Evolutionary conservation across 2,888 invertebrate species (phyloP).

Genomic region (Dicyrtomina minuta): DNA sequence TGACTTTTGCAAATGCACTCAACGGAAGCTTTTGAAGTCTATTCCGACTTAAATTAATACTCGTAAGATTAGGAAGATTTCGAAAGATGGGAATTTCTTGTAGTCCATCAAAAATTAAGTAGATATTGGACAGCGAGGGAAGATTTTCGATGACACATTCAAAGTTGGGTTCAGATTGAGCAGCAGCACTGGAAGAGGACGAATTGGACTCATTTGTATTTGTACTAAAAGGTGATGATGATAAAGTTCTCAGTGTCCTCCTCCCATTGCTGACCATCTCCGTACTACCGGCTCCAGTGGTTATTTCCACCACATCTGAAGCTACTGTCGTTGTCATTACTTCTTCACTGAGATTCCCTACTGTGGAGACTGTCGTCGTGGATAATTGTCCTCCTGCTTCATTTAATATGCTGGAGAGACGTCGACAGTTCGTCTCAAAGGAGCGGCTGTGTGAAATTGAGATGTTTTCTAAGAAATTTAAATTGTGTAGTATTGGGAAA

Average conservation of each 20-base stretch:
- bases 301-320: neutral
- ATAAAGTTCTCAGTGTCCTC: neutral
- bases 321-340: neutral
- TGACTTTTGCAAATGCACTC: constrained; percentile 44
- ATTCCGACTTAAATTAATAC: constrained; percentile 41
- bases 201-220: neutral
- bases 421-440: neutral
- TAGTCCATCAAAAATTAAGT: constrained; percentile 44
- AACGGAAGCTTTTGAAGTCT: constrained; percentile 41
- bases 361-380: neutral
- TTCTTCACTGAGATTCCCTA: neutral
- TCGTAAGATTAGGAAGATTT: constrained; percentile 44
- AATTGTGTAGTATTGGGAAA: constrained; percentile 42
- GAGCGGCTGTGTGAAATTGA: constrained; percentile 42
- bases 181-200: neutral
- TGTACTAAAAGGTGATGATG: neutral
- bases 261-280: neutral
- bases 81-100: constrained; percentile 40
- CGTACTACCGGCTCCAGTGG: neutral
- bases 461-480: constrained; percentile 43
- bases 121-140: constrained; percentile 40
- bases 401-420: neutral
- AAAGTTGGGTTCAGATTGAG: neutral
- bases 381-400: neutral
- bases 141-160: constrained; percentile 39